Base-by-base conservation (phyloP, 1,140 invertebrate species). In the Eulimnadia texana region DNA sequence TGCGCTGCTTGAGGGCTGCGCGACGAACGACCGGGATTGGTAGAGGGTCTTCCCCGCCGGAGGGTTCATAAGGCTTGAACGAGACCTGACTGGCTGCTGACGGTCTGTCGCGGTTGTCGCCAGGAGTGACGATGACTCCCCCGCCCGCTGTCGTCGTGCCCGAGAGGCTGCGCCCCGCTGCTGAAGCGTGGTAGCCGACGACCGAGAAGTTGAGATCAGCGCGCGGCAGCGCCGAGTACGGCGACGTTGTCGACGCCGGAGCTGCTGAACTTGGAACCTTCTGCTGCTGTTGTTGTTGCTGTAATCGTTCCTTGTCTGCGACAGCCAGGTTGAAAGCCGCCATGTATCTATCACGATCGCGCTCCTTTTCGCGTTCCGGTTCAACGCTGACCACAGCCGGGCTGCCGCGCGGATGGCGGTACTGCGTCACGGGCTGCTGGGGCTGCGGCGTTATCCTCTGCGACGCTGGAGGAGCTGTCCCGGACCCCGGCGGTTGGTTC, bases 31-130 rank as follows among this genome's bases (percentile, higher is more conserved):
- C 27, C 29, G 9, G 20, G 16, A 13, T 53, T n/a, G 42, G 28
- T 13, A 3, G 64, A 56, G 24, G 63, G 23, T 42, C 33, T 42
- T 42, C 61, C n/a, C n/a, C n/a, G n/a, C n/a, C 62, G 24, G 61
- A 27, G 47, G 65, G 60, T 11, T 56, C 60, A 29, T 50, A 33
- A 0, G 52, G 49, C 27, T 61, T 33, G 27, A 24, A 52, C 33
- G 28, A 64, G n/a, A 54, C 33, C 16, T 42, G 33, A 42, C 33
- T 42, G 33, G 6, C 16, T 16, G 33, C 6, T 16, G 33, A 16
- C 6, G 33, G 33, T 6, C 33, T 6, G 16, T 42, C 33, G 6
- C 33, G n/a, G n/a, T n/a, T 42, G 22, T 57, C 55, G 29, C 55
- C 19, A 1, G 55, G 55, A 3, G 27, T 27, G 22, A 57, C 55